Evolutionary conservation across 2,888 invertebrate genomes (phyloP), one percentile per base, ranked within the genome.

Genomic region (Sicus ferrugineus): DNA sequence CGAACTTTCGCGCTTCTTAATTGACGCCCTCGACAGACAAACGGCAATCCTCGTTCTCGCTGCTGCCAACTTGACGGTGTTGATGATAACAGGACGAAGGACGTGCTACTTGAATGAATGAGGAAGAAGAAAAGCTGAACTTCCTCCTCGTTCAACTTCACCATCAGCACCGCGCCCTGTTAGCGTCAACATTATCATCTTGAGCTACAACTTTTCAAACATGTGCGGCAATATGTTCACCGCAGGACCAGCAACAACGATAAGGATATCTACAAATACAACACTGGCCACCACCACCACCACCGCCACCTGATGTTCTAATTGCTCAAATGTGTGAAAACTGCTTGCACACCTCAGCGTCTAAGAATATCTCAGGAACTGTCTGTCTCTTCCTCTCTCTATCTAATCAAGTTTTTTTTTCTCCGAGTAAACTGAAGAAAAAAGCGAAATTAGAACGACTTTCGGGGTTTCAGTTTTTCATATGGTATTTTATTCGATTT

Each of bases 261-360:
- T n/a, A 59, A 11, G 19, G 26, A n/a, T n/a, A 16, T 23, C 9
- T 26, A 4, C 21, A 54, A 23, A 19, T 23, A 52, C 19, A n/a
- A n/a, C n/a, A n/a, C n/a, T n/a, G n/a, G n/a, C n/a, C n/a, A n/a
- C n/a, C n/a, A n/a, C n/a, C n/a, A 46, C 46, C 3, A 2, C 19
- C 50, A 21, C 21, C 23, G 3, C 50, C 23, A 23, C 14, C 5
- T 30, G n/a, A 58, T 38, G 66, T 23, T 46, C 42, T 58, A 66
- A 66, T 58, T 66, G 66, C 58, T 66, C 66, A 66, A 66, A 46
- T 66, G 66, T 56, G 66, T 66, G 66, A 58, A 66, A 66, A 46
- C 26, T 56, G 56, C 58, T 66, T 56, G 56, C 38, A 31, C 38
- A 59, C 59, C 34, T 59, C 59, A 59, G 19, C n/a, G 31, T 19